Base-by-base conservation (phyloP, 2,888 invertebrate genomes). In the Dascillus cervinus region DNA sequence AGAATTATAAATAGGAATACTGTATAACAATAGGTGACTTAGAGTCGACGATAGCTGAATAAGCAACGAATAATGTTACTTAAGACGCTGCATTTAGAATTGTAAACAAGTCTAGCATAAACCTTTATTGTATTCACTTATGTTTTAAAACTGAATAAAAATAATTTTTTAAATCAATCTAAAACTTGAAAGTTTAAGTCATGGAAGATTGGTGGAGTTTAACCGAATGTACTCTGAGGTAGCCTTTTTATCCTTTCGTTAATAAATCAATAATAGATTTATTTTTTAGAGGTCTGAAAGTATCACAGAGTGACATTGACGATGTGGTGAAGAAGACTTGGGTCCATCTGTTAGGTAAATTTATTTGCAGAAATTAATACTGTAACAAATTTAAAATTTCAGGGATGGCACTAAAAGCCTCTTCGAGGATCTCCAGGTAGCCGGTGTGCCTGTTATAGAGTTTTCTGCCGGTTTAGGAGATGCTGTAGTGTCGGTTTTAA, bases 401-500 rank as follows among this genome's bases (percentile, higher is more conserved):
- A 82, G 89, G 53, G 80, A 82, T 53, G 81, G 82, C 4, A 79
- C 83, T 3, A 62, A 71, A 13, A 74, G 79, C 15, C 65, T 90
- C 37, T 78, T 91, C 44, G 50, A 69, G 6, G 71, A 70, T 47
- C 67, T 90, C 13, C 59, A 76, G 32, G 54, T 64, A 1, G 64
- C 73, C n/a, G 64, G 77, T 32, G 79, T 97, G 14, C 97, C 96
- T 0, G 71, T 95, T 29, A 64, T 97, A 37, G 86, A 97, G 22
- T 95, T 97, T 67, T 94, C 94, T 2, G 97, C 96, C 3, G 97
- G 97, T 0, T 71, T 95, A 6, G 95, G 95, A 0, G 86, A 97
- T 61, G 75, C 89, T 1, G 87, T 97, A 2, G 71, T 81, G 11
- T 81, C 83, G 2, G 76, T 89, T 13, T 66, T 97, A 20, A 69